Evolutionary conservation across 1,140 invertebrate genomes (phyloP).

Genomic region (Lordiphosa mommai): DNA sequence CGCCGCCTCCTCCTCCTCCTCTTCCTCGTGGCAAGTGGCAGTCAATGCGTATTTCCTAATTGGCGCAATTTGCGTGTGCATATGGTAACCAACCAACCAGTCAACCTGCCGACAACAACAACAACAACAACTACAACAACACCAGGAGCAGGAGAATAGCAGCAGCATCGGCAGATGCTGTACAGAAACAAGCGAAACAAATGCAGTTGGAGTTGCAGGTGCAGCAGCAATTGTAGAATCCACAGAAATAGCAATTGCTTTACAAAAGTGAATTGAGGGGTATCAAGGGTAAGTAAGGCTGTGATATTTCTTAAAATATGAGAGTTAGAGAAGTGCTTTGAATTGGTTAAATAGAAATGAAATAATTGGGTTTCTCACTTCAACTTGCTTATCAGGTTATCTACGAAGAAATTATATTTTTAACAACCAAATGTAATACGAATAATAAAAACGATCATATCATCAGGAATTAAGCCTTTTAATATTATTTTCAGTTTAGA

Average conservation of each 20-base stretch:
- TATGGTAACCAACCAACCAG: slow-evolving; percentile 40
- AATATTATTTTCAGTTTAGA: too few relatives aligned
- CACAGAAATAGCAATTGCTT: slow-evolving; percentile 3
- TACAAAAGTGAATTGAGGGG: slow-evolving; percentile 9
- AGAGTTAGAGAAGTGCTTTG: too few relatives aligned
- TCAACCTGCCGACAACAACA: slow-evolving; percentile 23
- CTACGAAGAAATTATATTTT: too few relatives aligned
- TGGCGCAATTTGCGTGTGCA: slow-evolving; percentile 75
- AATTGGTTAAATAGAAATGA: too few relatives aligned
- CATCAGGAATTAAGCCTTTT: too few relatives aligned
- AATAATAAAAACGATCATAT: too few relatives aligned
- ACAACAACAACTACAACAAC: slow-evolving; percentile 15
- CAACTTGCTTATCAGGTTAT: too few relatives aligned
- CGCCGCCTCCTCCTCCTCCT: slow-evolving; percentile 13
- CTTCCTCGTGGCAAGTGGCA: slow-evolving; percentile 27
- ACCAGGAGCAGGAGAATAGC: background rate
- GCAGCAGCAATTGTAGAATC: slow-evolving; percentile 41
- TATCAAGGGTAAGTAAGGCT: background rate
- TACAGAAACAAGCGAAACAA: slow-evolving; percentile 45
- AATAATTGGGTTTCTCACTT: too few relatives aligned
- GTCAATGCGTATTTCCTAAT: slow-evolving; percentile 65
- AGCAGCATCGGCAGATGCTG: slow-evolving; percentile 7
- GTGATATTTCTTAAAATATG: too few relatives aligned
- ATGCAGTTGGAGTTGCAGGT: slow-evolving; percentile 29
- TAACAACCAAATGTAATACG: too few relatives aligned